Conservation (phyloP, 2,888 invertebrate genomes). For the Escarpia spicata region DNA sequence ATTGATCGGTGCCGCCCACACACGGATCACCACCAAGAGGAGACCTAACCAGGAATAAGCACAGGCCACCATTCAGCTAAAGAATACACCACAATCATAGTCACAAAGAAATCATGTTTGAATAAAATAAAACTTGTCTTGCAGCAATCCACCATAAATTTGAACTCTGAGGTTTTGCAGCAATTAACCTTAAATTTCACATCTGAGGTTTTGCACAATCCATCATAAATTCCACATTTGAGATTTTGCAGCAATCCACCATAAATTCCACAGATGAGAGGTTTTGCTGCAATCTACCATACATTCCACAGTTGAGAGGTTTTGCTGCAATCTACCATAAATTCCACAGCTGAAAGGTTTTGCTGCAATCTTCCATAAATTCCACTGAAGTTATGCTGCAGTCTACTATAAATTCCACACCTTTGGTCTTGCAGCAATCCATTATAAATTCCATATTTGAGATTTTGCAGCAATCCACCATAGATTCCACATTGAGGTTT, state of each 20-base stretch:
- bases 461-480: background rate
- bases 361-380: background rate
- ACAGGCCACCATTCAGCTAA: no score
- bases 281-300: background rate
- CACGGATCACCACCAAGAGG: background rate
- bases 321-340: background rate
- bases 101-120: no score
- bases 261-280: background rate
- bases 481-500: background rate
- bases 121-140: background rate
- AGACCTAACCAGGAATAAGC: background rate
- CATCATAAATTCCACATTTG: background rate
- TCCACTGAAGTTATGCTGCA: background rate
- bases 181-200: background rate
- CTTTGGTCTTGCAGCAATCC: background rate
- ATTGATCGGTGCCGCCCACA: background rate
- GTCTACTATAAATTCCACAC: background rate
- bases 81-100: no score
- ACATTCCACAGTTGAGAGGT: background rate
- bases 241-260: background rate
- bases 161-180: no score
- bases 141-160: background rate
- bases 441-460: background rate
- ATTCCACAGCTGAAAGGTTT: background rate
- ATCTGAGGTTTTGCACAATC: background rate